These are phyloP conservation scores for Dendrolimus houi DNA, from an alignment of 2,888 invertebrate genomes.

Conservation along the genomic window DNA sequence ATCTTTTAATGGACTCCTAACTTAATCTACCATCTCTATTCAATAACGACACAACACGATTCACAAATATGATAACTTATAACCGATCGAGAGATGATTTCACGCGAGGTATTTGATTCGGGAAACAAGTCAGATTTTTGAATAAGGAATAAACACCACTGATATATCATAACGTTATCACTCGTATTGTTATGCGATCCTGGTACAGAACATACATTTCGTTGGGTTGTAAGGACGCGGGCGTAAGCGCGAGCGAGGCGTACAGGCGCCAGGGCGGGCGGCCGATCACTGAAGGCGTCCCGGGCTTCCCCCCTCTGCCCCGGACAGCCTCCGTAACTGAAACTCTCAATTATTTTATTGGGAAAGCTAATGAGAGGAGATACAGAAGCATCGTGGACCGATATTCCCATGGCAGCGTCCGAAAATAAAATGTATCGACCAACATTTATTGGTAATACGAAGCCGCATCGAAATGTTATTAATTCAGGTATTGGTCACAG, in stretches of 20 bases:
- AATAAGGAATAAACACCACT: constrained; percentile 25
- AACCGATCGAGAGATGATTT: constrained; percentile 19
- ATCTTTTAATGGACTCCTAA: background rate
- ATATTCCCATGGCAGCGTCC: constrained; percentile 34
- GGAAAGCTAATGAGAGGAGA: constrained; percentile 71
- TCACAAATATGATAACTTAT: constrained; percentile 30
- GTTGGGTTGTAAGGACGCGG: constrained; percentile 20
- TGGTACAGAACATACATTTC: constrained; percentile 30
- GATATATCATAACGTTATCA: constrained; percentile 29
- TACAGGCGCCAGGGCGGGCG: constrained; percentile 58
- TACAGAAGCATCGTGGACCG: constrained; percentile 41
- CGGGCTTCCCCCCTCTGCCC: constrained; percentile 35
- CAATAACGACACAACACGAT: constrained; percentile 10
- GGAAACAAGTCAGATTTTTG: background rate
- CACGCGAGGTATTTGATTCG: constrained; percentile 3
- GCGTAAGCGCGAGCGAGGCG: constrained; percentile 31
- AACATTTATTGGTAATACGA: background rate
- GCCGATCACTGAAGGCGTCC: constrained; percentile 55
- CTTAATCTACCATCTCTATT: constrained; percentile 14
- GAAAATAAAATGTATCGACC: constrained; percentile 22
- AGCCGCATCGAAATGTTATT: background rate
- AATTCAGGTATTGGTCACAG: background rate
- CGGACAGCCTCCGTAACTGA: constrained; percentile 40
- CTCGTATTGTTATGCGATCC: constrained; percentile 31
- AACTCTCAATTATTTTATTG: constrained; percentile 75